A percentile compares a stretch with the other conserved stretches of the same genome.
These are phyloP conservation scores for Drosophila crucigera DNA, from an alignment of 2,888 invertebrate species.

Conservation along the genomic window DNA sequence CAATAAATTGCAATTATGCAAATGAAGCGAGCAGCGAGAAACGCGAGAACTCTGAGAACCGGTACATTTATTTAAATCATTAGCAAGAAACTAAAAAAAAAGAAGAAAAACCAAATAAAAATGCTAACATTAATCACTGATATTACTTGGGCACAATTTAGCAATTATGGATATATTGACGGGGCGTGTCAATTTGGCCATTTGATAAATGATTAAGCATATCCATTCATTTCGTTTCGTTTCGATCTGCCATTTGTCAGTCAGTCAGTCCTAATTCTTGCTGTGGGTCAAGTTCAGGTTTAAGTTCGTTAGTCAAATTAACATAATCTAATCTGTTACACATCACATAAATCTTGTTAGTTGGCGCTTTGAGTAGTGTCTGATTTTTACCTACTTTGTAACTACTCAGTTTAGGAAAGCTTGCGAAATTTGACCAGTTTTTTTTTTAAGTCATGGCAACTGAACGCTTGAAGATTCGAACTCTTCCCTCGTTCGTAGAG, in stretches of 20 bases:
- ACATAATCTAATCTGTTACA: background rate
- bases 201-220: conserved; percentile 64
- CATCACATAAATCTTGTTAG: conserved; percentile 1
- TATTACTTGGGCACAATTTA: conserved; percentile 64
- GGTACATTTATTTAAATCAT: conserved; percentile 28
- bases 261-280: conserved; percentile 9
- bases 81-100: background rate
- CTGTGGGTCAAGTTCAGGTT: conserved; percentile 50
- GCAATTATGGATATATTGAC: conserved; percentile 74
- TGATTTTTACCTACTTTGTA: background rate
- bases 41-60: conserved; percentile 23
- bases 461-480: conserved; percentile 17
- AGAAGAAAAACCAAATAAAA: conserved; percentile 4
- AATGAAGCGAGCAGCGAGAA: conserved; percentile 47
- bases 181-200: conserved; percentile 68
- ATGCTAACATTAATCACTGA: conserved; percentile 66
- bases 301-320: background rate
- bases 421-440: background rate
- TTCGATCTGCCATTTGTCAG: conserved; percentile 27
- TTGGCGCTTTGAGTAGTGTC: conserved; percentile 4
- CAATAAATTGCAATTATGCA: conserved; percentile 80
- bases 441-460: conserved; percentile 5
- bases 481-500: conserved; percentile 27
- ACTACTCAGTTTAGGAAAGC: background rate
- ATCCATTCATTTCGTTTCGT: conserved; percentile 12